phyloP scores from a whole-genome alignment of 2,797 vertebrate genomes.

The Schizopygopsis malacanthus region DNA sequence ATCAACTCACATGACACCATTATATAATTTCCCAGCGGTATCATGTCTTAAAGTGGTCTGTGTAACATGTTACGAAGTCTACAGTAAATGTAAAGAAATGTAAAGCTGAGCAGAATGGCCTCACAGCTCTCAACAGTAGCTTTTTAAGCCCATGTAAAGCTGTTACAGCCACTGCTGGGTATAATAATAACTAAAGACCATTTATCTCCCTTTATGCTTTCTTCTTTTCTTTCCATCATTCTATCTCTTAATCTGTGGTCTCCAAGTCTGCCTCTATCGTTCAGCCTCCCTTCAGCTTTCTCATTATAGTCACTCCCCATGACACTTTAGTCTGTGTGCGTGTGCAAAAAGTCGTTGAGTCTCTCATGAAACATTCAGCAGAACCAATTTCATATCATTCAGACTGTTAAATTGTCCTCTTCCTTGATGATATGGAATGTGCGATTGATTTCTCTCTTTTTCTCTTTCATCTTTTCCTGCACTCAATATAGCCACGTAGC shows the following conservation, averaged over 20 bases:
- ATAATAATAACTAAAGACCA: constrained; percentile 3
- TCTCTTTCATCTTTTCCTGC: constrained; percentile 29
- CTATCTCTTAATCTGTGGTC: neutral
- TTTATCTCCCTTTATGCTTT: neutral
- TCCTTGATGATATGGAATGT: constrained; percentile 17
- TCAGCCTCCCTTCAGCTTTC: neutral
- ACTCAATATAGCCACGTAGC: constrained; percentile 26
- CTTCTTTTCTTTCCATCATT: neutral
- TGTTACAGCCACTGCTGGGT: neutral
- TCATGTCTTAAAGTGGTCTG: neutral
- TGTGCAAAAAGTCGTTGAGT: constrained; percentile 1
- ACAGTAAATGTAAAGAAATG: neutral
- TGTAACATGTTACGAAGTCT: neutral
- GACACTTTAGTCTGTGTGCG: neutral
- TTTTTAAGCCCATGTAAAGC: neutral
- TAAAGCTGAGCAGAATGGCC: neutral
- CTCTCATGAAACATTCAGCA: constrained; percentile 36
- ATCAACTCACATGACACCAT: constrained; percentile 6
- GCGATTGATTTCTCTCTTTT: constrained; percentile 29
- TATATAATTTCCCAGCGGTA: constrained; percentile 19
- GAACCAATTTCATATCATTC: constrained; percentile 26
- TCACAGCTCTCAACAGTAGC: neutral
- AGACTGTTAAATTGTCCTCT: constrained; percentile 30
- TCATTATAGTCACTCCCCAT: constrained; percentile 20
- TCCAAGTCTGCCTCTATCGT: neutral